Evolutionary conservation across 2,888 invertebrate species (phyloP).

Genomic region (Mylabris sibirica): DNA sequence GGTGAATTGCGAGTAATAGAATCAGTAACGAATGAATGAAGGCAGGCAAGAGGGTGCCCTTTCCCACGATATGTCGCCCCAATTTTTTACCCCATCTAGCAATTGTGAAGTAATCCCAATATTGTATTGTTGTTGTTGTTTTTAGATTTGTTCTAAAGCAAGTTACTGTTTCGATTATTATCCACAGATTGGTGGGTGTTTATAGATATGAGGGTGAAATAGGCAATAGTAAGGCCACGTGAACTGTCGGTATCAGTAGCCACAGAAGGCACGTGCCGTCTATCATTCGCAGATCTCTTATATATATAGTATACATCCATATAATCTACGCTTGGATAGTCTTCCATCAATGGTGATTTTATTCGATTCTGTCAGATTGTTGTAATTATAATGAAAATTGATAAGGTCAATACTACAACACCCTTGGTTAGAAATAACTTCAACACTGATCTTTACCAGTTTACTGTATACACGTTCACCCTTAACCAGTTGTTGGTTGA

Average conservation of each 20-base stretch:
- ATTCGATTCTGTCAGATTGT: slow-evolving; percentile 5
- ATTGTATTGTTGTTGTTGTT: slow-evolving; percentile 14
- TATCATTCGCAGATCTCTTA: slow-evolving; percentile 55
- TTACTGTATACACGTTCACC: background rate
- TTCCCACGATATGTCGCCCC: slow-evolving; percentile 50
- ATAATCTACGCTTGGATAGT: slow-evolving; percentile 42
- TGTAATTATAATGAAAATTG: slow-evolving; percentile 27
- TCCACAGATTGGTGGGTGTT: background rate
- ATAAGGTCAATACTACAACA: background rate
- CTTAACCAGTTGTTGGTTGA: background rate
- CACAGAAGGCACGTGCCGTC: slow-evolving; percentile 58
- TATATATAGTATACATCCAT: too few species aligned
- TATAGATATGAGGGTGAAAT: slow-evolving; percentile 16
- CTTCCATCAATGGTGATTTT: slow-evolving; percentile 20
- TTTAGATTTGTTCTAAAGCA: background rate
- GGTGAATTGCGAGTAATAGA: slow-evolving; percentile 44
- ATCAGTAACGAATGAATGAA: slow-evolving; percentile 9
- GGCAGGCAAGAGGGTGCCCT: slow-evolving; percentile 35
- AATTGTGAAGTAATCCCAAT: slow-evolving; percentile 25
- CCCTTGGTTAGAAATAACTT: background rate
- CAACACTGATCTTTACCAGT: background rate
- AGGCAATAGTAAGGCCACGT: slow-evolving; percentile 50
- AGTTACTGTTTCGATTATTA: slow-evolving; percentile 18
- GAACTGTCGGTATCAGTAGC: slow-evolving; percentile 60
- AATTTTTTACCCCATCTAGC: background rate